A percentile compares a stretch with the other conserved stretches of the same genome.
phyloP scores from a whole-genome alignment of 2,888 invertebrate species.

The Netelia inedita region DNA sequence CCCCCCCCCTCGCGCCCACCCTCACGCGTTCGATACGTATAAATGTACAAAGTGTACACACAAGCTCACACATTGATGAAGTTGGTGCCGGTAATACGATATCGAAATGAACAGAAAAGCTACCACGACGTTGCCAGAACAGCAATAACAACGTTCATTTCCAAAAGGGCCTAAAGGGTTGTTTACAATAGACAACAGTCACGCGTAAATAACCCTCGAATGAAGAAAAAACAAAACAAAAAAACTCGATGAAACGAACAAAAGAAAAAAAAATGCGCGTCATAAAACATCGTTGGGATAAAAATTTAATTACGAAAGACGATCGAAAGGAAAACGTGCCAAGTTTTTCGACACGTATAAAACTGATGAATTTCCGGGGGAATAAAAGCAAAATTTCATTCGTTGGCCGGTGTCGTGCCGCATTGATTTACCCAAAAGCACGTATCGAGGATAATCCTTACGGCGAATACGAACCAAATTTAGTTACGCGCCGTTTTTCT shows the following conservation, averaged over 20 bases:
- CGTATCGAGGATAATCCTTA: too few relatives aligned
- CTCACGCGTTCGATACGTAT: conserved; percentile 11
- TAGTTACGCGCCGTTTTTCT: too few relatives aligned
- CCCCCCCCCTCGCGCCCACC: too few relatives aligned
- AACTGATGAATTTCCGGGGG: neutral
- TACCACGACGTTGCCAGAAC: neutral
- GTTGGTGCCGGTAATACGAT: conserved; percentile 7
- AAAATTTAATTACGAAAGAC: neutral
- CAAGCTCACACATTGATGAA: neutral
- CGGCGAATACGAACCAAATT: too few relatives aligned
- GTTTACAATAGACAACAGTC: too few relatives aligned
- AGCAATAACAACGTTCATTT: conserved; percentile 2
- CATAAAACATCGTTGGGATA: too few relatives aligned
- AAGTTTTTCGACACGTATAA: neutral
- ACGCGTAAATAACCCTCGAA: neutral
- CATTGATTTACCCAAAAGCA: too few relatives aligned
- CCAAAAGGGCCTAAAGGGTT: too few relatives aligned
- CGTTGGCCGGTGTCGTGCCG: too few relatives aligned
- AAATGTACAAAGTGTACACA: neutral
- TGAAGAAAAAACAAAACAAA: neutral
- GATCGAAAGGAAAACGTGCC: neutral
- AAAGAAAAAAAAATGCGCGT: too few relatives aligned
- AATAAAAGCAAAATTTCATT: neutral
- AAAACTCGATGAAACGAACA: neutral
- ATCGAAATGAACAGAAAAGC: conserved; percentile 24